These are phyloP conservation scores for Rana temporaria DNA, from an alignment of 2,113 vertebrate genomes.

Conservation along the genomic window DNA sequence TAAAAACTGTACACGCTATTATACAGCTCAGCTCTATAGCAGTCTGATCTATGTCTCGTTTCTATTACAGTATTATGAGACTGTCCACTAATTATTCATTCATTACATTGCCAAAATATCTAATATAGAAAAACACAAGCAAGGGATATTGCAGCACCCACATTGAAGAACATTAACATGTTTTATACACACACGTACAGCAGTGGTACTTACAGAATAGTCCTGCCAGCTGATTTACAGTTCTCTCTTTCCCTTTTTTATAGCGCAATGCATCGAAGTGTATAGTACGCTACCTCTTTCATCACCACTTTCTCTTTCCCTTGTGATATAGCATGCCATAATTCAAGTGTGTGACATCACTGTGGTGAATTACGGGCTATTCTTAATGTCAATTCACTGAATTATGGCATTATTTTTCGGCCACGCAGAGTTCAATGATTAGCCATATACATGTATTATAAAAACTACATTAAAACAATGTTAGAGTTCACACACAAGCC, in stretches of 20 bases:
- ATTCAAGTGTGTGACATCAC: slow-evolving; percentile 50
- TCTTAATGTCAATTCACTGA: slow-evolving; percentile 32
- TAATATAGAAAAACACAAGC: background rate
- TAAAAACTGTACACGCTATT: no score
- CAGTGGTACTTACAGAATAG: slow-evolving; percentile 36
- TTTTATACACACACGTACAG: slow-evolving; percentile 25
- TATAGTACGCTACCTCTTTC: slow-evolving; percentile 25
- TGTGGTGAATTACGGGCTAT: slow-evolving; percentile 49
- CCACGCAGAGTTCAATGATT: slow-evolving; percentile 47
- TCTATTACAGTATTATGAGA: no score
- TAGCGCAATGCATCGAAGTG: slow-evolving; percentile 39
- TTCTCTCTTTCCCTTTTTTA: slow-evolving; percentile 40
- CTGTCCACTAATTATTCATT: no score
- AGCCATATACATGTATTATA: slow-evolving; percentile 49
- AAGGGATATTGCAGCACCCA: background rate
- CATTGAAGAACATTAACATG: slow-evolving; percentile 35
- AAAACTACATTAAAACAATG: slow-evolving; percentile 50
- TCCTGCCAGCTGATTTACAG: slow-evolving; percentile 45
- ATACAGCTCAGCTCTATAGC: background rate
- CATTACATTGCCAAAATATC: no score
- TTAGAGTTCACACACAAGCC: slow-evolving; percentile 46
- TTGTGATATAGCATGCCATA: slow-evolving; percentile 44
- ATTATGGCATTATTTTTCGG: slow-evolving; percentile 50
- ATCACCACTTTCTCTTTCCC: slow-evolving; percentile 49
- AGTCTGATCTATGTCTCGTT: no score